Evolutionary conservation across 2,888 invertebrate species (phyloP), one percentile per base, ranked within the genome.

Genomic region (Oscheius sp.): DNA sequence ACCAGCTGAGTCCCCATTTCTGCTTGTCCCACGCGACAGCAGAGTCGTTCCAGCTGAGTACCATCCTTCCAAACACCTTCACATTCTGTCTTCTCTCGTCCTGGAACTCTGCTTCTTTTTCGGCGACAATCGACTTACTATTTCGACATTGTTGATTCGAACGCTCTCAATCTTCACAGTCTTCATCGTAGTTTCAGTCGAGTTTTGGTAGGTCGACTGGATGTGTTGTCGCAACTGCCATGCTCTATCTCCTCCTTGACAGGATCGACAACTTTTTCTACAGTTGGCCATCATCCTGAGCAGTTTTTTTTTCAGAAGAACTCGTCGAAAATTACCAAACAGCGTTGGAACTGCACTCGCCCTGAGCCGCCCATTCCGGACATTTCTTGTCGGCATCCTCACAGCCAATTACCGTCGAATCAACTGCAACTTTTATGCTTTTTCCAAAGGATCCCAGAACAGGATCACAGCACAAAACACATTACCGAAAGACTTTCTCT

Each of bases 271-370:
- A 0, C 87, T 87, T 33, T 88, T 85, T 11, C 89, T 78, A 76
- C 89, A 89, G 79, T 89, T 89, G 57, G 87, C 84, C 89, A 89
- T 89, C 89, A 89, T 89, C 89, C 85, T 85, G 55, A 32, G 79
- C 53, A 29, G 50, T 58, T 21, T 58, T n/a, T 2, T 4, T 37
- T 37, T 60, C 35, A 33, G 29, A 13, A 63, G 32, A 63, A 32
- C 3, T 4, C 3, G 47, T 33, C n/a, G 58, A 35, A 57, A 53
- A 66, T n/a, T 65, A 85, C 86, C 89, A 89, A 29, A 88, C 88
- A 1, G 89, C 88, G 74, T 89, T 89, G n/a, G 84, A 76, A 9
- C 85, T 76, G 75, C 89, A 89, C 76, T 89, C 89, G 55, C 89
- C 89, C 59, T 85, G 85, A 21, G 82, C 77, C 1, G 89, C 89